Percentiles rank a stretch among this genome's conserved stretches.
Conservation (phyloP, 2,888 invertebrate species). For the Cephus runcator region DNA sequence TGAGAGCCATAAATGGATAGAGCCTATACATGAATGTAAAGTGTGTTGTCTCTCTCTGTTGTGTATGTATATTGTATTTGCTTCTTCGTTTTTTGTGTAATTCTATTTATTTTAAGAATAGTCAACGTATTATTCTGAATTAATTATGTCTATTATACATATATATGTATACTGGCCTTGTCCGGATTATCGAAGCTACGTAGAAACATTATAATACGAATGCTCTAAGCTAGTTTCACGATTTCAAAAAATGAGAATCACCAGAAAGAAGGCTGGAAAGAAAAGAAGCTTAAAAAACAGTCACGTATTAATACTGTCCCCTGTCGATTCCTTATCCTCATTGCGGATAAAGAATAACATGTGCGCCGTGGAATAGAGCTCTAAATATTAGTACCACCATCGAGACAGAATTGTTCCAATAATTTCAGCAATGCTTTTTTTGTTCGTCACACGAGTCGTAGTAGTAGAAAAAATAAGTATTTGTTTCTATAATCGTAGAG, state of each 20-base stretch:
- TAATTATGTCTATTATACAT: not conserved
- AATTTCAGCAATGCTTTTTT: not conserved
- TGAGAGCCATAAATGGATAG: conserved; percentile 42
- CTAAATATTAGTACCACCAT: not conserved
- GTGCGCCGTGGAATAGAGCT: not conserved
- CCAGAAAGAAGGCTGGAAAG: not conserved
- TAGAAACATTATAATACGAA: not conserved
- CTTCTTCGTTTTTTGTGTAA: not conserved
- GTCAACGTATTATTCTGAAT: not conserved
- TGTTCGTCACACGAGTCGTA: conserved; percentile 36
- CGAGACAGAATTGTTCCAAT: not conserved
- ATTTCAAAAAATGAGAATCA: not conserved
- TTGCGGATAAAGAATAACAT: not conserved
- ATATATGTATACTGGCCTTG: not conserved
- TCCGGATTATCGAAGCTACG: not conserved
- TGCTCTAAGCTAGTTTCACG: not conserved
- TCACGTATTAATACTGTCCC: not conserved
- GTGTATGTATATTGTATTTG: not conserved
- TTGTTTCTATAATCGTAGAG: conserved; percentile 41
- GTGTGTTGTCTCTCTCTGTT: not conserved
- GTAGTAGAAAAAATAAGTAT: conserved; percentile 57
- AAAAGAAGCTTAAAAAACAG: not conserved
- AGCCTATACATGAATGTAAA: conserved; percentile 6
- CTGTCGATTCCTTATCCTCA: not conserved
- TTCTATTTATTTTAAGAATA: not conserved